Conservation (phyloP, 1,140 invertebrate genomes). For the Zaprionus davidi region DNA sequence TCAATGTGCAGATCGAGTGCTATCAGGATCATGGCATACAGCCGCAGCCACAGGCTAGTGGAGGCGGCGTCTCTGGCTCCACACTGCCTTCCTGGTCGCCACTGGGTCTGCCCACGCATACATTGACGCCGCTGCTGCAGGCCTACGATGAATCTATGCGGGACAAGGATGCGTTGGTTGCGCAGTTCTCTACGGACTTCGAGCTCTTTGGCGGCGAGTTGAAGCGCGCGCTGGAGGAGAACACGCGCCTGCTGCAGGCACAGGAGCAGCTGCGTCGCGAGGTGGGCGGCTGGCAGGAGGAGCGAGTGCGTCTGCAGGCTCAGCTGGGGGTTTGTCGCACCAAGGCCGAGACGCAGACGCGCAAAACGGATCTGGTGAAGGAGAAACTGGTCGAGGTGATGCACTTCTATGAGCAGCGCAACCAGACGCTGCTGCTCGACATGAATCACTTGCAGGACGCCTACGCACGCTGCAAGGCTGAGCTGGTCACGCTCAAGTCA, state of each 20-base stretch:
- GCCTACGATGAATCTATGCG: slow-evolving; percentile 88
- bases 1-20: slow-evolving; percentile 88
- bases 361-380: slow-evolving; percentile 85
- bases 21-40: slow-evolving; percentile 86
- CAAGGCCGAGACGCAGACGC: slow-evolving; percentile 80
- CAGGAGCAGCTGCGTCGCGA: slow-evolving; percentile 86
- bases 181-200: slow-evolving; percentile 87
- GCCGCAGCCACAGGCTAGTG: slow-evolving; percentile 38
- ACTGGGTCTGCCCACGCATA: slow-evolving; percentile 65
- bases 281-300: slow-evolving; percentile 84
- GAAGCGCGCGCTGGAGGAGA: slow-evolving; percentile 87
- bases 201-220: slow-evolving; percentile 87
- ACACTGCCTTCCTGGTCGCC: slow-evolving; percentile 35
- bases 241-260: slow-evolving; percentile 86
- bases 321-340: slow-evolving; percentile 76
- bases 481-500: slow-evolving; percentile 85
- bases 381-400: slow-evolving; percentile 87
- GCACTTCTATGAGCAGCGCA: slow-evolving; percentile 86
- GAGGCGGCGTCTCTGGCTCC: slow-evolving; percentile 14
- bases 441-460: slow-evolving; percentile 87
- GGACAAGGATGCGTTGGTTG: slow-evolving; percentile 88
- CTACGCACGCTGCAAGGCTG: slow-evolving; percentile 85
- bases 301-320: slow-evolving; percentile 73
- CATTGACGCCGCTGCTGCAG: slow-evolving; percentile 87
- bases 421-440: slow-evolving; percentile 86